These are phyloP conservation scores for Drosophila arawakana DNA, from an alignment of 1,140 invertebrate species.

Conservation along the genomic window DNA sequence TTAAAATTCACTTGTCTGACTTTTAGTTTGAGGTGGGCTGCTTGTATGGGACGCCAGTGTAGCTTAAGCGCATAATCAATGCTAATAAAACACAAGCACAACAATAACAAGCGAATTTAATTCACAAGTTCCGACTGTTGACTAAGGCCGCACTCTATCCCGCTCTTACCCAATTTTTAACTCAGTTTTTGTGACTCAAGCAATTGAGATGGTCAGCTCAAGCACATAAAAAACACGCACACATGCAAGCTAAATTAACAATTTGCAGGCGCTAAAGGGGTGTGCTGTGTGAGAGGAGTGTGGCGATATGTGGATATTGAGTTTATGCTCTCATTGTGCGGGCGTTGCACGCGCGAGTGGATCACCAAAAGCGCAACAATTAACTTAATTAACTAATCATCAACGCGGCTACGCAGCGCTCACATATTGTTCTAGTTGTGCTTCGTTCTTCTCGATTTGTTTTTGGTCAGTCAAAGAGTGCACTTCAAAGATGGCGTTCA, in stretches of 20 bases:
- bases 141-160: conserved; percentile 38
- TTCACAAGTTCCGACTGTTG: conserved; percentile 64
- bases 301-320: conserved; percentile 3
- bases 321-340: conserved; percentile 56
- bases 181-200: conserved; percentile 23
- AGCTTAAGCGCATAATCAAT: conserved; percentile 74
- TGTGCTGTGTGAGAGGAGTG: not conserved
- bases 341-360: conserved; percentile 66
- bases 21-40: not conserved
- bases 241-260: conserved; percentile 36
- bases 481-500: conserved; percentile 4
- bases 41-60: not conserved
- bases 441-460: not conserved
- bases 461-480: conserved; percentile 4
- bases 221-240: conserved; percentile 1
- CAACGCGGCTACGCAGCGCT: conserved; percentile 25
- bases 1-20: not conserved
- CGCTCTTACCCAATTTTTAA: not conserved
- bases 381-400: conserved; percentile 80
- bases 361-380: conserved; percentile 67
- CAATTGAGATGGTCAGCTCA: conserved; percentile 54
- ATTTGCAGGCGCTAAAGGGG: conserved; percentile 3
- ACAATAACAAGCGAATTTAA: conserved; percentile 63
- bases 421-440: conserved; percentile 1
- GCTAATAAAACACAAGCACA: conserved; percentile 71